These are phyloP conservation scores for Diplazon laetatorius DNA, from an alignment of 2,888 invertebrate genomes.

Conservation along the genomic window DNA sequence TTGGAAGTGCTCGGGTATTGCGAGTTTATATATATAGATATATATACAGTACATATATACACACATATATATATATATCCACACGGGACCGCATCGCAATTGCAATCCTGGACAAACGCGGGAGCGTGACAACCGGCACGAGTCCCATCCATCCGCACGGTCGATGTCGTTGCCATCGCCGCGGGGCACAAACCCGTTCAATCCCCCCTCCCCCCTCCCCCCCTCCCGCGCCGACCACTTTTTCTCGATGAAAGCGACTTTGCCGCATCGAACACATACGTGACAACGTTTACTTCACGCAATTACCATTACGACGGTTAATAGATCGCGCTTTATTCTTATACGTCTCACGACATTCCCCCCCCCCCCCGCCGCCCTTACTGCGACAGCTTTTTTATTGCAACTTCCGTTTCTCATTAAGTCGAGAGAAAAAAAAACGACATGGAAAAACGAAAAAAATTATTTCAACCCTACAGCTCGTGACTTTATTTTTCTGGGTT, in stretches of 20 bases:
- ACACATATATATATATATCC: background rate
- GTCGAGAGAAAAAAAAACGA: no score
- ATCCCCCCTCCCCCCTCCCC: no score
- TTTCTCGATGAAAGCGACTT: slow-evolving; percentile 54
- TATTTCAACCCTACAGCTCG: no score
- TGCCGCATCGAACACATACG: slow-evolving; percentile 31
- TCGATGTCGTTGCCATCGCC: slow-evolving; percentile 48
- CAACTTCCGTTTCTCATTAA: background rate
- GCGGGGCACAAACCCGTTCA: slow-evolving; percentile 54
- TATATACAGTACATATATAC: background rate
- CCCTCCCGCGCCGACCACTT: slow-evolving; percentile 45
- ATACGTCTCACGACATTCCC: slow-evolving; percentile 37
- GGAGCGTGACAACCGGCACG: slow-evolving; percentile 57
- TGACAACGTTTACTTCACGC: slow-evolving; percentile 37
- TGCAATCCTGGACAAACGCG: slow-evolving; percentile 38
- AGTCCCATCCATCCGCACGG: slow-evolving; percentile 24
- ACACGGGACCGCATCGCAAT: slow-evolving; percentile 51
- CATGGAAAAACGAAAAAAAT: no score
- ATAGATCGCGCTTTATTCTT: slow-evolving; percentile 27
- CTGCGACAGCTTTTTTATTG: background rate
- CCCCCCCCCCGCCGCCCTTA: no score
- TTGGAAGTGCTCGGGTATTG: background rate
- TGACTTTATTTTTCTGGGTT: no score
- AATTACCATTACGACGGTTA: slow-evolving; percentile 51
- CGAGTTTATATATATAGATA: no score